These are phyloP conservation scores for Oreochromis grahami DNA, from an alignment of 2,797 vertebrate genomes.

Conservation along the genomic window DNA sequence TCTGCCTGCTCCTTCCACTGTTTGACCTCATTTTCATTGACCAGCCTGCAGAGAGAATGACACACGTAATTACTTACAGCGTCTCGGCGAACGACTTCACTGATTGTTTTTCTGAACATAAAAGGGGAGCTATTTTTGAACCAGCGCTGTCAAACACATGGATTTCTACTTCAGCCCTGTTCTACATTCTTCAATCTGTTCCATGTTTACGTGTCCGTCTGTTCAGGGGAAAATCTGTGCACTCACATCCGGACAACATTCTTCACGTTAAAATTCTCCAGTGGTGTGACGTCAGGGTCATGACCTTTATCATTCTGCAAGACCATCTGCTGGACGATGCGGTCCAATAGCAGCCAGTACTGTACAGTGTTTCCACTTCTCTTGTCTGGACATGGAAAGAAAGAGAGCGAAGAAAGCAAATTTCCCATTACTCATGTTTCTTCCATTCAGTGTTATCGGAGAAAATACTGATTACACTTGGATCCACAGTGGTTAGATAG, in stretches of 20 bases:
- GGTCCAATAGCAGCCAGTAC: constrained; percentile 96
- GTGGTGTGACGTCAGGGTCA: constrained; percentile 91
- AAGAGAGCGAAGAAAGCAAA: not conserved
- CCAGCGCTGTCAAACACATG: not conserved
- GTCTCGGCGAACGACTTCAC: not conserved
- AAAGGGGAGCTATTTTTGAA: constrained; percentile 21
- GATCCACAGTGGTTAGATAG: not conserved
- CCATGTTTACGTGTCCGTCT: constrained; percentile 6
- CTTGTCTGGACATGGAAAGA: constrained; percentile 81
- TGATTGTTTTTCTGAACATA: constrained; percentile 3
- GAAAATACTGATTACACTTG: not conserved
- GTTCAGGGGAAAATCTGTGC: not conserved
- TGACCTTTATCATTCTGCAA: constrained; percentile 98
- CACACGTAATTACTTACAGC: constrained; percentile 13
- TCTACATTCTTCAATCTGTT: constrained; percentile 32
- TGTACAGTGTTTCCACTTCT: constrained; percentile 97
- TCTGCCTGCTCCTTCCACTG: constrained; percentile 99
- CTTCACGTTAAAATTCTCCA: constrained; percentile 99
- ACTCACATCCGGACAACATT: constrained; percentile 96
- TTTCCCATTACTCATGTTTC: not conserved
- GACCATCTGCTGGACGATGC: constrained; percentile 97
- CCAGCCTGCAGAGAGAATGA: constrained; percentile 80
- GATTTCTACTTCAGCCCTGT: constrained; percentile 1
- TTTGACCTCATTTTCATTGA: constrained; percentile 99
- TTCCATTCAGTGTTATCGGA: not conserved